These are phyloP conservation scores for honey bee (Apis mellifera) DNA, from an alignment of 1,140 invertebrate species.

Conservation along the genomic window DNA sequence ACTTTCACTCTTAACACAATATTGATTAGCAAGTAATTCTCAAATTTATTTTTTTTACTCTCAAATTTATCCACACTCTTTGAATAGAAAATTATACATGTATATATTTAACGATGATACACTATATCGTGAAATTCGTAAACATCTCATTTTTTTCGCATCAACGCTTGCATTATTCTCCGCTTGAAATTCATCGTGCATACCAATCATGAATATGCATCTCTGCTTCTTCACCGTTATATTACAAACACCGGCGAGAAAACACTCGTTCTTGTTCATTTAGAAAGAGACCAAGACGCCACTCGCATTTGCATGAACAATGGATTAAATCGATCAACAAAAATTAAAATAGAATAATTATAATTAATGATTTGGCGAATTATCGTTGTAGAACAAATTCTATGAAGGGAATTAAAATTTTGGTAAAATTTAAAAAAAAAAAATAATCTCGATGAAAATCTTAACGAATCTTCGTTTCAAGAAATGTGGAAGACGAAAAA, in stretches of 20 bases:
- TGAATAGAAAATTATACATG: no score
- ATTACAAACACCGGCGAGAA: conserved; percentile 5
- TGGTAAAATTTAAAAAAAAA: no score
- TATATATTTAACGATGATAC: neutral
- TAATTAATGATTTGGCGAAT: no score
- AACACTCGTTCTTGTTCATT: conserved; percentile 19
- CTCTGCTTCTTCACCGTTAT: neutral
- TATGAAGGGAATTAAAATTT: no score
- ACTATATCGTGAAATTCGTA: neutral
- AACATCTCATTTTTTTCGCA: neutral
- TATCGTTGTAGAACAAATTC: no score
- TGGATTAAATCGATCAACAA: neutral
- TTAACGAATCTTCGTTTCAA: no score
- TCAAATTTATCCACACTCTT: no score
- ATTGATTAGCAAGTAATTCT: no score
- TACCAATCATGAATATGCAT: conserved; percentile 20
- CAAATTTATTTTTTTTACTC: no score
- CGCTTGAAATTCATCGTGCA: conserved; percentile 20
- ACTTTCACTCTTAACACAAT: no score
- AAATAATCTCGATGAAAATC: no score
- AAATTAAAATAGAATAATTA: neutral
- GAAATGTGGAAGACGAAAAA: no score
- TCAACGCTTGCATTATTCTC: neutral
- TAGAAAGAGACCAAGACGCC: neutral
- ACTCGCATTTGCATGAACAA: neutral